These are phyloP conservation scores for Mastomys natalensis DNA, from an alignment of 2,113 vertebrate genomes.

Conservation along the genomic window DNA sequence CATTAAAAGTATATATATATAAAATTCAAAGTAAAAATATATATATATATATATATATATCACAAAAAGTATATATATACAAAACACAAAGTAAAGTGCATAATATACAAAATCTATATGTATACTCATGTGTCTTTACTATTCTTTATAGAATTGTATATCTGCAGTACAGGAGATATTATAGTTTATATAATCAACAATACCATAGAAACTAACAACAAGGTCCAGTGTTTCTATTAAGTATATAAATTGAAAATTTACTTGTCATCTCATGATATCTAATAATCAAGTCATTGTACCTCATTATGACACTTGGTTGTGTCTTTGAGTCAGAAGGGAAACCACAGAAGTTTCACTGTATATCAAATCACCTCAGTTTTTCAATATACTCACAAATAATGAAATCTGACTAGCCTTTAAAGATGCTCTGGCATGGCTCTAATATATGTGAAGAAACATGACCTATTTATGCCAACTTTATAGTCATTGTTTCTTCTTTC, in stretches of 20 bases:
- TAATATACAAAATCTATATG: not conserved
- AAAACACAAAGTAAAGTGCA: not conserved
- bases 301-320: not conserved
- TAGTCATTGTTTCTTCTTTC: not conserved
- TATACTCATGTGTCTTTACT: not conserved
- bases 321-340: not conserved
- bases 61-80: not conserved
- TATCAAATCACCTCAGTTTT: not conserved
- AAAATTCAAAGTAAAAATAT: not conserved
- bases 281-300: not conserved
- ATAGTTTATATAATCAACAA: not conserved
- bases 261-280: not conserved
- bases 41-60: not conserved
- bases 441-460: not conserved
- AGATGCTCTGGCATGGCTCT: not conserved
- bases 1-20: not conserved
- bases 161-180: not conserved
- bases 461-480: not conserved
- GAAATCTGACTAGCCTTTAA: not conserved
- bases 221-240: not conserved
- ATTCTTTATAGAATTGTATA: not conserved
- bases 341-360: not conserved
- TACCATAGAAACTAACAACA: not conserved
- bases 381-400: not conserved
- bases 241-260: conserved; percentile 18